Evolutionary conservation across 2,797 vertebrate species (phyloP).

Genomic region (Crenuchus spilurus): DNA sequence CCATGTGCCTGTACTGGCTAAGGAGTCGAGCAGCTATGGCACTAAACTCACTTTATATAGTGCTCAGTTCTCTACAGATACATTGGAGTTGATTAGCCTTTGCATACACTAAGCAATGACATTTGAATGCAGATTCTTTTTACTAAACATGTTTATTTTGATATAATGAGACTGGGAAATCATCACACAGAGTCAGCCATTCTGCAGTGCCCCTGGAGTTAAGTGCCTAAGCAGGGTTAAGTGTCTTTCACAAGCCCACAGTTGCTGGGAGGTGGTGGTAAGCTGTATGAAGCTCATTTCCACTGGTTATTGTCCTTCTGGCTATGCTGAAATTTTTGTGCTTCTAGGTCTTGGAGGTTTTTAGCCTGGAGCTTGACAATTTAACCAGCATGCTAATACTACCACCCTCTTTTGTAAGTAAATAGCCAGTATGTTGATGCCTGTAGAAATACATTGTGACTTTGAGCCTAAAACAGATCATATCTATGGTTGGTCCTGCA

Average conservation of each 20-base stretch:
- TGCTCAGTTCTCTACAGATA: neutral
- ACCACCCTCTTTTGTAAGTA: constrained; percentile 6
- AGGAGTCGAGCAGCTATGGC: constrained; percentile 8
- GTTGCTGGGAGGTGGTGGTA: neutral
- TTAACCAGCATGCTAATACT: constrained; percentile 2
- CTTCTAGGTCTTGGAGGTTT: neutral
- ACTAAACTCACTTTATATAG: neutral
- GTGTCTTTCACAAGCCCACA: neutral
- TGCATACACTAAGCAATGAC: neutral
- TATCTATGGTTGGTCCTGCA: neutral
- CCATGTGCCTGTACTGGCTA: neutral
- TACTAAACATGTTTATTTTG: neutral
- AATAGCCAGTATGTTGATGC: neutral
- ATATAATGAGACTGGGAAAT: neutral
- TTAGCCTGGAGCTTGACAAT: neutral
- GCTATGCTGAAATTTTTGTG: neutral
- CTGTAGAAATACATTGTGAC: neutral
- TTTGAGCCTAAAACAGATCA: neutral
- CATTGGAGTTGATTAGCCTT: neutral
- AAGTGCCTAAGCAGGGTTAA: constrained; percentile 5
- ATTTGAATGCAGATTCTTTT: neutral
- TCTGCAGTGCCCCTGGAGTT: neutral
- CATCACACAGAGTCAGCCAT: neutral
- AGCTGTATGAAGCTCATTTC: constrained; percentile 11
- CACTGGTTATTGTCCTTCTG: neutral